Base-by-base conservation (phyloP, 2,113 vertebrate genomes). In the Cynopterus brachyotis region DNA sequence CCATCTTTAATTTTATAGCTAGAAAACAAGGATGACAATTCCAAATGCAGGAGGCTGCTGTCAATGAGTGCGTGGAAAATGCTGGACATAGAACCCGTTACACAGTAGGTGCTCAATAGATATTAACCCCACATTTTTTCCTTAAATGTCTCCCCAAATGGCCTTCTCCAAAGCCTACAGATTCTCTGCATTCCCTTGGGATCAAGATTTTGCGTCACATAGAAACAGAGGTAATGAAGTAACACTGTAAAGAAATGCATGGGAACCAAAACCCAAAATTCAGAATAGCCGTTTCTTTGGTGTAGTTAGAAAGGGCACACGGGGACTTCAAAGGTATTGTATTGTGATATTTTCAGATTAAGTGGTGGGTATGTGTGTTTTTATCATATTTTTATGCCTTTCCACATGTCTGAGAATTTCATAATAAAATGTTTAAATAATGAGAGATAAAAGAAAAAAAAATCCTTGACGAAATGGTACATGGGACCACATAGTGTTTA, bases 341-440 rank as follows among this genome's bases (percentile, higher is more conserved):
- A 66, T 35, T 11, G 9, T 57, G 45, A 57, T 20, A 40, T 66
- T 78, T 66, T 64, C 57, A 55, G 55, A 8, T 55, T 55, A 53
- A 59, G 37, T 26, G 19, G 20, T 17, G 6, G 30, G 22, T 53
- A 24, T 24, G 16, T 30, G 16, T 12, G 30, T 24, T 75, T 73
- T 30, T 45, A 32, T n/a, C 4, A 35, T 42, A 42, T 81, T 89
- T 64, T 80, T 75, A 62, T 40, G 37, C 30, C 17, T 69, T 80
- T 60, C 35, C 20, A 35, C 3, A 6, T 64, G 19, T 24, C 50
- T 75, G 15, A 79, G 92, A 85, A 37, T 73, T 80, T 60, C 30
- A 59, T 70, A 70, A 47, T 73, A 83, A 97, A 64, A 64, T 78
- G 4, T 73, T 24, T 45, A 91, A 35, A 19, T n/a, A 81, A 57